Evolutionary conservation across 2,888 invertebrate species (phyloP).

Genomic region (Drosophila hawaiiensis): DNA sequence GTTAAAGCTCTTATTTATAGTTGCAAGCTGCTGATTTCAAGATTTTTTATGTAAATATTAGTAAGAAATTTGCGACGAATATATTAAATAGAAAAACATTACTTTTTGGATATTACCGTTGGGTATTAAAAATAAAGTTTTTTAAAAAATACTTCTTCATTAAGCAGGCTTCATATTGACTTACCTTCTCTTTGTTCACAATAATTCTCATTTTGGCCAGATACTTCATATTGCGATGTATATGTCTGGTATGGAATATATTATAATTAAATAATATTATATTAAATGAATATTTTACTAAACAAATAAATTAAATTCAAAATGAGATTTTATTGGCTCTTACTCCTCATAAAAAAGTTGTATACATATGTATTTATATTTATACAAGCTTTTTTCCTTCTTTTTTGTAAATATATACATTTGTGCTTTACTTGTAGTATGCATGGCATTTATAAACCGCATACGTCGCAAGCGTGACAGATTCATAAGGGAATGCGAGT

Average conservation of each 20-base stretch:
- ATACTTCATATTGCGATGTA: neutral
- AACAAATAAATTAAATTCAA: neutral
- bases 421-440: neutral
- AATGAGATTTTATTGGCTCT: neutral
- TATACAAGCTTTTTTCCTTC: neutral
- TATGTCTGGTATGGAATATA: neutral
- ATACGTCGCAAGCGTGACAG: slow-evolving; percentile 1
- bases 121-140: neutral
- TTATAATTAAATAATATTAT: neutral
- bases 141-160: neutral
- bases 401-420: neutral
- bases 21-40: neutral
- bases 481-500: neutral
- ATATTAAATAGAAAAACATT: neutral
- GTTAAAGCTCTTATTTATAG: neutral
- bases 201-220: neutral
- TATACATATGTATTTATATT: neutral
- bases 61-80: neutral
- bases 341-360: neutral
- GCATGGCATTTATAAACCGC: slow-evolving; percentile 7
- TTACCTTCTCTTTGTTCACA: neutral
- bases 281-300: neutral
- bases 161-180: neutral
- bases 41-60: neutral
- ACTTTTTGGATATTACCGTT: neutral